phyloP scores from a whole-genome alignment of 2,113 vertebrate species.

The Fulmarus glacialis region DNA sequence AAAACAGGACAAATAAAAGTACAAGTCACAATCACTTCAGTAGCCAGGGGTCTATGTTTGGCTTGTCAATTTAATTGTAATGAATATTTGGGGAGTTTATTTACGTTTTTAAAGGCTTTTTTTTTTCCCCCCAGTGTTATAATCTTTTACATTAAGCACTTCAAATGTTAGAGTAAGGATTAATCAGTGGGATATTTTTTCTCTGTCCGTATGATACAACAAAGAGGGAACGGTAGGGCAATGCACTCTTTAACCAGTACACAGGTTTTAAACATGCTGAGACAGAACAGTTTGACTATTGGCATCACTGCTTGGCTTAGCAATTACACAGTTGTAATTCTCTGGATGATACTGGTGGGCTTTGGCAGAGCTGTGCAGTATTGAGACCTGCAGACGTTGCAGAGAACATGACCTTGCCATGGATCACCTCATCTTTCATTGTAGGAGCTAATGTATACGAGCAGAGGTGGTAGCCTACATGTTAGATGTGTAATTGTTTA shows the following conservation, averaged over 20 bases:
- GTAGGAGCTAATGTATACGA: neutral
- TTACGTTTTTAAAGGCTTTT: neutral
- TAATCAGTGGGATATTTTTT: neutral
- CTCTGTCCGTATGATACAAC: neutral
- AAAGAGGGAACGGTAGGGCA: neutral
- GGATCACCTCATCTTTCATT: neutral
- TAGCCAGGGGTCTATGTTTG: neutral
- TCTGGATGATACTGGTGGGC: neutral
- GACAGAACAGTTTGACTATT: neutral
- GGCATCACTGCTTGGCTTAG: neutral
- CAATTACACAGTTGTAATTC: slow-evolving; percentile 1
- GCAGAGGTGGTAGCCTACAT: neutral
- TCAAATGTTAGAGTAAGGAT: neutral
- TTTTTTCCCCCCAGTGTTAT: neutral
- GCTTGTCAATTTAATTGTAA: neutral
- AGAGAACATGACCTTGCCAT: neutral
- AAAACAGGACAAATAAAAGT: neutral
- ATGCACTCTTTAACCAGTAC: neutral
- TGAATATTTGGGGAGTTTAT: neutral
- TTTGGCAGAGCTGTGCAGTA: neutral
- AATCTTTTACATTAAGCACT: neutral
- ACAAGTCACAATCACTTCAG: neutral
- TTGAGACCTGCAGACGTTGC: neutral
- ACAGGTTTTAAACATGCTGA: neutral
- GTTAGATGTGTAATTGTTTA: neutral